Evolutionary conservation across 2,888 invertebrate genomes (phyloP), one percentile per base, ranked within the genome.

Genomic region (Gnatocerus cornutus): DNA sequence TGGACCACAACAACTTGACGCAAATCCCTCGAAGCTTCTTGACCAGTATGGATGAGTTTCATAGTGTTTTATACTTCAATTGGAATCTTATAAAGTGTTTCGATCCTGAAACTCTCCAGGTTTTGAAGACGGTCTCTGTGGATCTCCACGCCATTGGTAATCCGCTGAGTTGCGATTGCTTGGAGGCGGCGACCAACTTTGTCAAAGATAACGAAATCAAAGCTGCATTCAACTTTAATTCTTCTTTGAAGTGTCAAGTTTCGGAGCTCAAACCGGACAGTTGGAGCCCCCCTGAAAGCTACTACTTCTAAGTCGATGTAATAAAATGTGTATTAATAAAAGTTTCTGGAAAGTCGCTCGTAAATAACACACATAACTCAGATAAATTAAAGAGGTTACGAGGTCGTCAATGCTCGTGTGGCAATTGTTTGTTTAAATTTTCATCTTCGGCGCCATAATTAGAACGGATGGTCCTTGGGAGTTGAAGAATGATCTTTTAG

Each of bases 151-250:
- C 77, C 1, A 33, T 59, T 16, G 65, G 73, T 4, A 80, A 80
- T 70, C 80, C 80, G 0, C 39, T 81, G 3, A 52, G 58, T 9
- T 81, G 81, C 61, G 67, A 72, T 9, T 81, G 81, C 65, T 6
- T 79, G 9, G 67, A 75, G 27, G 74, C 71, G 13, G 68, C 78
- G 14, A 73, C 76, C 0, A 37, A 71, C 59, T 71, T 71, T 63
- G 48, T 65, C 12, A 48, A 56, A 27, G 63, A 50, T 39, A 37
- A 63, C 21, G 52, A 13, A 8, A 8, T 63, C n/a, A 41, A 13
- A 12, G 52, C 53, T 7, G 9, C n/a, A 0, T 53, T 63, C 16
- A 12, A 29, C 9, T 63, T 43, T 13, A 27, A 10, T 6, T 63
- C 63, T 2, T 52, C 33, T 1, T 2, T 12, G 7, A 43, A 63